A percentile compares a stretch with the other conserved stretches of the same genome.
phyloP scores from a whole-genome alignment of 2,797 vertebrate species.

The Sebastes elongatus region DNA sequence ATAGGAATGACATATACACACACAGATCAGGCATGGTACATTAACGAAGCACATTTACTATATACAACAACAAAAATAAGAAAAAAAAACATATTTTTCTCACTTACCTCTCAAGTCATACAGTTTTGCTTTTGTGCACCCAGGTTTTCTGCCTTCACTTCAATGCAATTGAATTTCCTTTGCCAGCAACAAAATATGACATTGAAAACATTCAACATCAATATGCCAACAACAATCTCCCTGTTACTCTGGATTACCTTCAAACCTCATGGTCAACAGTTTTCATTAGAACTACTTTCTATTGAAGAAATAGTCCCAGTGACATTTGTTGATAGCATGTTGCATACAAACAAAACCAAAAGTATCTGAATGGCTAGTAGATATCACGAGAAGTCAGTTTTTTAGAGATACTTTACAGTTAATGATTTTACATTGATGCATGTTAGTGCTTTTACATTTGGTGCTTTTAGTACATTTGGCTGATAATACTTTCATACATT shows the following conservation, averaged over 20 bases:
- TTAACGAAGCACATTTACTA: neutral
- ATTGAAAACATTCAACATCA: neutral
- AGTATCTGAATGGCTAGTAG: too few species aligned
- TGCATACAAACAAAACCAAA: too few species aligned
- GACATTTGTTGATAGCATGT: neutral
- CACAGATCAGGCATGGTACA: neutral
- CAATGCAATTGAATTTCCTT: neutral
- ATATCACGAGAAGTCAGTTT: too few species aligned
- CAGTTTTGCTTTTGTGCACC: neutral
- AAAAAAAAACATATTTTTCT: neutral
- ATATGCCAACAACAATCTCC: neutral
- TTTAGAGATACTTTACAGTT: neutral
- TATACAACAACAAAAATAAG: too few species aligned
- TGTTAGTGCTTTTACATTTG: neutral
- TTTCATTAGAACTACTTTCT: neutral
- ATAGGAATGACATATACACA: neutral
- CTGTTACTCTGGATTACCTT: neutral
- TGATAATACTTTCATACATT: neutral
- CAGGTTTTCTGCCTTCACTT: neutral
- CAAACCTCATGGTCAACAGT: neutral
- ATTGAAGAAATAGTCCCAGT: neutral
- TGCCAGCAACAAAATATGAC: neutral
- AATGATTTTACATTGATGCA: neutral
- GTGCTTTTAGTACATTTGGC: neutral
- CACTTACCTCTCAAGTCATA: neutral